These are phyloP conservation scores for Drosophila repletoides DNA, from an alignment of 1,140 invertebrate species.

Conservation along the genomic window DNA sequence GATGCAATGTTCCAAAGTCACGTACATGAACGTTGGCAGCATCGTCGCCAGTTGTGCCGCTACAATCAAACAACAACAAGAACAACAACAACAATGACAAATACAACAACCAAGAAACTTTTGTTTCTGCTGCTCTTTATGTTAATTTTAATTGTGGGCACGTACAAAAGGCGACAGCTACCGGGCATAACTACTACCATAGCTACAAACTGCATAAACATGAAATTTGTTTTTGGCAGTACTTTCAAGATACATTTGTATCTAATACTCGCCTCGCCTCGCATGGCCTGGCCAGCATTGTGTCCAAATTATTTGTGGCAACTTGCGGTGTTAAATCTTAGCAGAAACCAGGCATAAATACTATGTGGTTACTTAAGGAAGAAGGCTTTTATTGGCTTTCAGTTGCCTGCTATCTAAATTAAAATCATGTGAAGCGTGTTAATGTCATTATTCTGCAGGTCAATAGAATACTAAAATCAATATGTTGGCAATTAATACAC, in stretches of 20 bases:
- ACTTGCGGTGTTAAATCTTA: constrained; percentile 18
- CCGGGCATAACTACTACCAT: constrained; percentile 16
- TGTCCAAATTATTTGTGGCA: too few relatives aligned
- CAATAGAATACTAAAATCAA: too few relatives aligned
- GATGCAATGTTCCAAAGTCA: constrained; percentile 68
- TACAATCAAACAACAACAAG: constrained; percentile 31
- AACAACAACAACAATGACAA: constrained; percentile 1
- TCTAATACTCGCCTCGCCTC: constrained; percentile 23
- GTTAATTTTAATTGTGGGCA: constrained; percentile 73
- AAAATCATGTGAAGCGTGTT: background rate
- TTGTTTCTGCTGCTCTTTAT: constrained; percentile 38
- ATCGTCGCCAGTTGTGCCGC: constrained; percentile 54
- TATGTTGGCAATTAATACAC: too few relatives aligned
- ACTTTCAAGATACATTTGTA: constrained; percentile 31
- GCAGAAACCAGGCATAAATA: constrained; percentile 17
- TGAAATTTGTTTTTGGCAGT: constrained; percentile 38
- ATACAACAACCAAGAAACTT: constrained; percentile 13
- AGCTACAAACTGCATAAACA: constrained; percentile 71
- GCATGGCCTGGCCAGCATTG: too few relatives aligned
- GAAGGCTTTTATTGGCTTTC: background rate
- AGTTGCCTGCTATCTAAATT: background rate
- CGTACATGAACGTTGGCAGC: constrained; percentile 52
- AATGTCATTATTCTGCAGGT: too few relatives aligned
- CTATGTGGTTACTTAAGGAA: constrained; percentile 1
- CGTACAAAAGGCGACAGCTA: constrained; percentile 52